A percentile compares a stretch with the other conserved stretches of the same genome.
Evolutionary conservation across 2,113 vertebrate genomes (phyloP).

Genomic region (Lampris incognitus): DNA sequence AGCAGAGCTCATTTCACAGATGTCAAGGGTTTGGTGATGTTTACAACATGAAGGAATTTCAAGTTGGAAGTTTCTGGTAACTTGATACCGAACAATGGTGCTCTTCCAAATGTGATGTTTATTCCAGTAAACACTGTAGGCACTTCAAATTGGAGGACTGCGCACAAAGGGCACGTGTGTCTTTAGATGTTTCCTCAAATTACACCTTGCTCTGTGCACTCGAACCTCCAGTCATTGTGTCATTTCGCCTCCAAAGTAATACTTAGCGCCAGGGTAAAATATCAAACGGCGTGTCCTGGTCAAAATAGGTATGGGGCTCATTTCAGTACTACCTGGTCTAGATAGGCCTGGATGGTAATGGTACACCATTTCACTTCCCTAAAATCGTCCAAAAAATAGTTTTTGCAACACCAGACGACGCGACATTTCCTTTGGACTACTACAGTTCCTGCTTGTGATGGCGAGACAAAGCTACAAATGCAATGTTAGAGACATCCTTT

Average conservation of each 20-base stretch:
- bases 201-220: background rate
- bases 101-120: too few species aligned
- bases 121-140: too few species aligned
- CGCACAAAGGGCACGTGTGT: too few species aligned
- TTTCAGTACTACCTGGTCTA: too few species aligned
- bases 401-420: too few species aligned
- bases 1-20: background rate
- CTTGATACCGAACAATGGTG: too few species aligned
- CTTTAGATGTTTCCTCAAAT: background rate
- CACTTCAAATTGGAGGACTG: too few species aligned
- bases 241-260: background rate
- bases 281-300: background rate
- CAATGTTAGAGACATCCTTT: constrained; percentile 48
- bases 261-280: background rate
- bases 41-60: background rate
- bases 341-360: too few species aligned
- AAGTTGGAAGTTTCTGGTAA: background rate
- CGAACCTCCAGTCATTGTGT: background rate
- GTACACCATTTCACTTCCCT: too few species aligned
- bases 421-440: constrained; percentile 9
- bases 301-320: background rate
- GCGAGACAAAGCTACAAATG: constrained; percentile 48
- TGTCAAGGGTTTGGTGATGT: constrained; percentile 25
- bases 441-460: constrained; percentile 38
- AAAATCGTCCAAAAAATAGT: too few species aligned